phyloP scores from a whole-genome alignment of 2,113 vertebrate genomes.

The Anoura caudifer region DNA sequence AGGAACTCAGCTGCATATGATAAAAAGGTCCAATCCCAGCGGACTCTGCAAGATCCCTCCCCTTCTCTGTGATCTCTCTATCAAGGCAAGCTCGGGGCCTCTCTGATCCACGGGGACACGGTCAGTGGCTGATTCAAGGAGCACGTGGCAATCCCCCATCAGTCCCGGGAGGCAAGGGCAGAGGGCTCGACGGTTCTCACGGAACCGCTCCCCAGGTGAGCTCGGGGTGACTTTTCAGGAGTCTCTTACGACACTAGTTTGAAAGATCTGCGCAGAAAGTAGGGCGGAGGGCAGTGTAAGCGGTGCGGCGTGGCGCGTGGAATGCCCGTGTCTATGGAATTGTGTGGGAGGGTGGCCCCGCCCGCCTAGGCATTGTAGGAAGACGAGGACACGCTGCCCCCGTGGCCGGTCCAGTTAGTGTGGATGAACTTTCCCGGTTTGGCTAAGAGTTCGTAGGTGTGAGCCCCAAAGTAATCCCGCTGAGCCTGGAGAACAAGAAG shows the following conservation, averaged over 20 bases:
- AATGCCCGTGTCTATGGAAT: conserved; percentile 54
- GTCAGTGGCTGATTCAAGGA: background rate
- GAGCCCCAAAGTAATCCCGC: conserved; percentile 97
- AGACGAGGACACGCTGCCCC: conserved; percentile 93
- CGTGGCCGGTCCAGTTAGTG: conserved; percentile 97
- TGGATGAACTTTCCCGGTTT: conserved; percentile 90
- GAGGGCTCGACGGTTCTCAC: background rate
- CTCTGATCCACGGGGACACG: background rate
- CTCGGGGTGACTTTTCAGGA: background rate
- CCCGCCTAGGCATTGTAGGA: conserved; percentile 90
- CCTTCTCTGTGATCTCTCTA: background rate
- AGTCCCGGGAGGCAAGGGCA: background rate
- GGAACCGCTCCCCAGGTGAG: background rate
- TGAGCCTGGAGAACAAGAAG: conserved; percentile 86
- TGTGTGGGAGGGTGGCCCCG: background rate
- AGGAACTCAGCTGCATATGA: background rate
- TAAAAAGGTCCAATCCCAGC: background rate
- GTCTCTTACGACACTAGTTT: background rate
- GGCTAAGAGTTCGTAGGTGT: conserved; percentile 92
- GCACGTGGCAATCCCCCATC: background rate
- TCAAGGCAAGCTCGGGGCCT: background rate
- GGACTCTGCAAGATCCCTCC: background rate
- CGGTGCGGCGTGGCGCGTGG: background rate
- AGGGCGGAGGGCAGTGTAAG: conserved; percentile 46
- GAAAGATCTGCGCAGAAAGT: background rate